phyloP scores from a whole-genome alignment of 1,140 invertebrate species.

The Triops longicaudatus region DNA sequence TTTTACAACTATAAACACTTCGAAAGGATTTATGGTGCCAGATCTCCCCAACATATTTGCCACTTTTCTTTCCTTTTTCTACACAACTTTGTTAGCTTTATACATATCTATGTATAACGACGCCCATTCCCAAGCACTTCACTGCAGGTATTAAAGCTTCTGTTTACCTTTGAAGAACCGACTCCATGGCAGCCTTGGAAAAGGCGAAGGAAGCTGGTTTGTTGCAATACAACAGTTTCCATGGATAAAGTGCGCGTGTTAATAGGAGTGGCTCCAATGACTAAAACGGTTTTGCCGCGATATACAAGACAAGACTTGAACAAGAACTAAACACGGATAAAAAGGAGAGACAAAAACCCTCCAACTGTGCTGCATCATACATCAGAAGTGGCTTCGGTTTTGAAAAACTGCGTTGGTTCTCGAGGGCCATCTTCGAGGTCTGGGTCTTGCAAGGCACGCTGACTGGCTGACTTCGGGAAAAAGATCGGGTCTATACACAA shows the following conservation, averaged over 20 bases:
- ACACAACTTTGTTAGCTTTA: not conserved
- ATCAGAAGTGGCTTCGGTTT: not conserved
- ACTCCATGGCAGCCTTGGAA: not conserved
- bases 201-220: not conserved
- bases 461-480: not conserved
- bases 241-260: not conserved
- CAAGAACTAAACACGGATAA: not conserved
- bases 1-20: conserved; percentile 1
- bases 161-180: not conserved
- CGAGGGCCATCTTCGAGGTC: not conserved
- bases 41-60: not conserved
- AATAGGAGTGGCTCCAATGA: conserved; percentile 6
- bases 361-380: not conserved
- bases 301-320: not conserved
- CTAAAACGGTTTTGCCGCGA: conserved; percentile 4
- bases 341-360: not conserved
- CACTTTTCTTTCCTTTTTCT: not conserved
- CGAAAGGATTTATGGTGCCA: conserved; percentile 3
- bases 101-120: conserved; percentile 1
- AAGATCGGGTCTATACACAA: conserved; percentile 2
- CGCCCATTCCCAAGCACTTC: conserved; percentile 9
- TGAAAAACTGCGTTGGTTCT: not conserved
- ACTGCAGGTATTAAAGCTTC: conserved; percentile 7
- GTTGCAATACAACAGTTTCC: not conserved
- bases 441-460: conserved; percentile 10